These are phyloP conservation scores for Catalaphyllia jardinei DNA, from an alignment of 64 coral and sea anemone species.

Conservation along the genomic window DNA sequence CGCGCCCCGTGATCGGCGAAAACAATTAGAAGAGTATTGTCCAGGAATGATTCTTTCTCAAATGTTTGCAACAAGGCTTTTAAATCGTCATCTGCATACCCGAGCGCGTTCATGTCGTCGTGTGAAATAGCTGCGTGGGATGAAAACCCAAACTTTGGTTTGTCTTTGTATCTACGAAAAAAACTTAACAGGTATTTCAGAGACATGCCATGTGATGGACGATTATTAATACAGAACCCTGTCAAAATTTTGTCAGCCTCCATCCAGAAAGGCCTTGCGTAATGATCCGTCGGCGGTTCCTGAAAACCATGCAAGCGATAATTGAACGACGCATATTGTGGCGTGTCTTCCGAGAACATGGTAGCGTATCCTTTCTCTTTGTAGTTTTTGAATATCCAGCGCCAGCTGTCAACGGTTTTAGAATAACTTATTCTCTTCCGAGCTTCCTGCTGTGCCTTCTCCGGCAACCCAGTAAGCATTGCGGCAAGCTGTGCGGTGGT, in stretches of 20 bases:
- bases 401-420: slow-evolving; percentile 55
- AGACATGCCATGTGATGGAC: slow-evolving; percentile 12
- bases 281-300: slow-evolving; percentile 57
- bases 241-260: not conserved
- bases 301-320: slow-evolving; percentile 64
- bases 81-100: slow-evolving; percentile 45
- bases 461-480: slow-evolving; percentile 63
- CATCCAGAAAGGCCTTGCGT: slow-evolving; percentile 43
- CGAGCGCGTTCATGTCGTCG: slow-evolving; percentile 6
- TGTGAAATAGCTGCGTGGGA: slow-evolving; percentile 25
- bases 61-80: not conserved
- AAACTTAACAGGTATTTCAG: slow-evolving; percentile 45
- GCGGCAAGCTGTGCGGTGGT: slow-evolving; percentile 67
- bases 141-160: slow-evolving; percentile 37
- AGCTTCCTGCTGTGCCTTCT: slow-evolving; percentile 55
- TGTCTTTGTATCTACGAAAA: slow-evolving; percentile 24
- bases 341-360: slow-evolving; percentile 67
- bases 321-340: slow-evolving; percentile 61
- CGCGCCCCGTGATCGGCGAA: slow-evolving; percentile 54
- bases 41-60: not conserved
- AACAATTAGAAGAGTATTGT: slow-evolving; percentile 41
- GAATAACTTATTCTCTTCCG: slow-evolving; percentile 31
- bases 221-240: not conserved
- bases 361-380: slow-evolving; percentile 71
- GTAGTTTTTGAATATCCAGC: slow-evolving; percentile 68